These are phyloP conservation scores for Crocuta crocuta DNA, from an alignment of 2,113 vertebrate species.

Conservation along the genomic window DNA sequence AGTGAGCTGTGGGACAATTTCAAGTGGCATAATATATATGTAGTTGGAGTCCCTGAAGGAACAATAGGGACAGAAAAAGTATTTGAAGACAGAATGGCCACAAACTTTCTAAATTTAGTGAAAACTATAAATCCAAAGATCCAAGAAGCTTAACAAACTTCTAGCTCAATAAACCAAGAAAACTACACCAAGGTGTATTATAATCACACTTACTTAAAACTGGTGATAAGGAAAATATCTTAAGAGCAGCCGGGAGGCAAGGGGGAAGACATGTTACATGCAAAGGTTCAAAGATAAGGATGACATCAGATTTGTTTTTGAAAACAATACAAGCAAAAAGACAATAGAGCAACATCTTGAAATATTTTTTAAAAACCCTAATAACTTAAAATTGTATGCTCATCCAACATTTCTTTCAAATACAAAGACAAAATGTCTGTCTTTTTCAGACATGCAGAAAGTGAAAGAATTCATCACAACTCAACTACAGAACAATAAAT, in stretches of 20 bases:
- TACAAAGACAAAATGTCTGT: not conserved
- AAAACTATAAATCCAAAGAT: constrained; percentile 36
- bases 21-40: not conserved
- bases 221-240: not conserved
- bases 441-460: not conserved
- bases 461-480: not conserved
- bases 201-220: not conserved
- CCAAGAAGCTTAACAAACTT: not conserved
- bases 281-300: not conserved
- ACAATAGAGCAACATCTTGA: not conserved
- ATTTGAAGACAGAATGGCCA: not conserved
- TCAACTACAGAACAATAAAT: not conserved
- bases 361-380: not conserved
- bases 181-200: not conserved
- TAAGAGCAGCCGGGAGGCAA: not conserved
- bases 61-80: not conserved
- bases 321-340: not conserved
- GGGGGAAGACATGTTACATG: not conserved
- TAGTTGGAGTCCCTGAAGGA: not conserved
- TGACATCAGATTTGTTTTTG: not conserved
- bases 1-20: not conserved
- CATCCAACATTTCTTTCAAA: not conserved
- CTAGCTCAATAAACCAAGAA: not conserved
- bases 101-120: constrained; percentile 1
- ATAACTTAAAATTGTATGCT: not conserved